These are phyloP conservation scores for Scleropages formosus DNA, from an alignment of 2,797 vertebrate genomes.

Conservation along the genomic window DNA sequence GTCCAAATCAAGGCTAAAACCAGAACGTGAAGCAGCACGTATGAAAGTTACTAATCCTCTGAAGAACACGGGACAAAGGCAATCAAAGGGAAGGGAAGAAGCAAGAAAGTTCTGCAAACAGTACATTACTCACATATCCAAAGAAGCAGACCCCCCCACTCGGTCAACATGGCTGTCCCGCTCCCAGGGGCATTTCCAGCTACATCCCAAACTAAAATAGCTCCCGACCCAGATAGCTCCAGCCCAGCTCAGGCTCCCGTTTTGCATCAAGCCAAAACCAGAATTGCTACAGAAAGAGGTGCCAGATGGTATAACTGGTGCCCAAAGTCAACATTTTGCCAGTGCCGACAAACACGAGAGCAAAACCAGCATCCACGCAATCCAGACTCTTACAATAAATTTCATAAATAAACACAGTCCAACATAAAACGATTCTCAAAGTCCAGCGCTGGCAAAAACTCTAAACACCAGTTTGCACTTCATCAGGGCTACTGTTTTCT, in stretches of 20 bases:
- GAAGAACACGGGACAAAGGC: not conserved
- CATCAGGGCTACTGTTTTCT: not conserved
- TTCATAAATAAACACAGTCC: not conserved
- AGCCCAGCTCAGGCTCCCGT: not conserved
- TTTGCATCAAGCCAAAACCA: not conserved
- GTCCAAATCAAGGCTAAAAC: not conserved
- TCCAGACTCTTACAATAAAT: not conserved
- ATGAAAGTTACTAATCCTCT: not conserved
- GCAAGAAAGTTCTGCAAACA: not conserved
- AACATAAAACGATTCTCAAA: too few relatives aligned
- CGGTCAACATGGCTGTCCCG: not conserved
- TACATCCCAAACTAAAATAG: constrained; percentile 30
- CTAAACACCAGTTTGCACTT: not conserved
- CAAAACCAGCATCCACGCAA: not conserved
- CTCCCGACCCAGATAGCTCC: constrained; percentile 33
- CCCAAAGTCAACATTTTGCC: not conserved
- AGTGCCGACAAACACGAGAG: not conserved
- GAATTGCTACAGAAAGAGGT: not conserved
- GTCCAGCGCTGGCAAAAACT: not conserved
- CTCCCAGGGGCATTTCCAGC: constrained; percentile 30
- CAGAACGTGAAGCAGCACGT: not conserved
- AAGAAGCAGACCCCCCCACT: not conserved
- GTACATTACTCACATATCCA: not conserved
- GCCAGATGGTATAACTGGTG: not conserved
- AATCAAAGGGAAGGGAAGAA: not conserved